Percentiles rank a stretch among this genome's conserved stretches.
These are phyloP conservation scores for Entomyzon cyanotis DNA, from an alignment of 2,113 vertebrate genomes.

Conservation along the genomic window DNA sequence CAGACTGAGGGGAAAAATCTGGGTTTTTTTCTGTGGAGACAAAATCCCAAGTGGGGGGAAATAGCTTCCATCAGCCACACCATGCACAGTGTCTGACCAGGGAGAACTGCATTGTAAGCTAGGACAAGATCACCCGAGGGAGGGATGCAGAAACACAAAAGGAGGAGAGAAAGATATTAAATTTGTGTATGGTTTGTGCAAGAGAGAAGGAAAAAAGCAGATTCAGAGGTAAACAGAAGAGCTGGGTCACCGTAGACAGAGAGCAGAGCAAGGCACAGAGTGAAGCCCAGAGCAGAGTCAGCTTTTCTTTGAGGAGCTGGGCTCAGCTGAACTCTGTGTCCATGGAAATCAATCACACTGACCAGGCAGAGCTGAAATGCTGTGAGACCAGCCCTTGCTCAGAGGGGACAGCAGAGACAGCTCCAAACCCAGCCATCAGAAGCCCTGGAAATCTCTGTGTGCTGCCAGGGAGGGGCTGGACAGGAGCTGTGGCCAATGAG, in stretches of 20 bases:
- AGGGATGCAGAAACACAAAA: background rate
- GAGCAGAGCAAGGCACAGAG: background rate
- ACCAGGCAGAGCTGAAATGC: background rate
- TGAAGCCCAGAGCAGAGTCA: background rate
- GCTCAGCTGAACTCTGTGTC: background rate
- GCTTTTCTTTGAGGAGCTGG: background rate
- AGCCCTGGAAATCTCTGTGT: background rate
- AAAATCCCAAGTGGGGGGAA: background rate
- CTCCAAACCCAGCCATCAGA: background rate
- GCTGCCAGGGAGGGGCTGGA: background rate
- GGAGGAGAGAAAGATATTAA: background rate
- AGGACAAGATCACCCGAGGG: background rate
- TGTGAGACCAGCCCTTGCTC: background rate
- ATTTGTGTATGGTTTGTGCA: background rate
- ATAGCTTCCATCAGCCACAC: background rate
- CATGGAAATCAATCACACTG: background rate
- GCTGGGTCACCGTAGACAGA: background rate
- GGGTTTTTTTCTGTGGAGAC: background rate
- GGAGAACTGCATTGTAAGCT: background rate
- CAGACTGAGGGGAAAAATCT: background rate
- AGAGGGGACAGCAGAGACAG: background rate
- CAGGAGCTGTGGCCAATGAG: background rate
- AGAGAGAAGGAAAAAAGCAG: background rate
- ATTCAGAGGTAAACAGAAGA: background rate
- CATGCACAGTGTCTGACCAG: background rate